These are phyloP conservation scores for Drosophila mimetica DNA, from an alignment of 2,888 invertebrate species.

Conservation along the genomic window DNA sequence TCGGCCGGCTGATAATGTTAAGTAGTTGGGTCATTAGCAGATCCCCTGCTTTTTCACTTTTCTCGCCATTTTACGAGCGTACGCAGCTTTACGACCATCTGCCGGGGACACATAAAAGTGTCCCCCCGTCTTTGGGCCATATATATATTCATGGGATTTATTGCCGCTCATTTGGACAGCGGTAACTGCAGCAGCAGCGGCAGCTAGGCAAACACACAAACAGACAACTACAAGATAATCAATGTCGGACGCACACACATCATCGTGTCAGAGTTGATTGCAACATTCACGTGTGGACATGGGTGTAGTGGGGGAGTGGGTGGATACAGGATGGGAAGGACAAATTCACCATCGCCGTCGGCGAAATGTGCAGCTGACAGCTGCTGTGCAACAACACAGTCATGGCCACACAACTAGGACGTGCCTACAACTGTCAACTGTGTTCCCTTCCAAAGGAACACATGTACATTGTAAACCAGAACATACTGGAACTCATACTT, in stretches of 20 bases:
- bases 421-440: slow-evolving; percentile 36
- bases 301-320: not conserved
- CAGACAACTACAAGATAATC: slow-evolving; percentile 68
- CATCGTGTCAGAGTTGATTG: slow-evolving; percentile 71
- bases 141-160: slow-evolving; percentile 53
- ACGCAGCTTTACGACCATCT: slow-evolving; percentile 43
- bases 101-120: slow-evolving; percentile 43
- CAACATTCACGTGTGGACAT: slow-evolving; percentile 44
- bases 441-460: not conserved
- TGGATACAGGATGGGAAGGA: slow-evolving; percentile 15
- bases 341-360: slow-evolving; percentile 3
- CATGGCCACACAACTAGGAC: slow-evolving; percentile 31
- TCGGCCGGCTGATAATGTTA: slow-evolving; percentile 33
- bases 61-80: slow-evolving; percentile 57
- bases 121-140: slow-evolving; percentile 5
- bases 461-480: no score
- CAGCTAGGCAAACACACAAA: slow-evolving; percentile 43
- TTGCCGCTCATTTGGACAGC: slow-evolving; percentile 46
- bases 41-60: slow-evolving; percentile 16
- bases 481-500: no score
- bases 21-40: slow-evolving; percentile 39
- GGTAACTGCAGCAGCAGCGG: slow-evolving; percentile 29
- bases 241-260: slow-evolving; percentile 58
- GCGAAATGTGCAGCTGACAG: slow-evolving; percentile 51
- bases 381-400: slow-evolving; percentile 37